phyloP scores from a whole-genome alignment of 2,113 vertebrate species.

The Chunga burmeisteri region DNA sequence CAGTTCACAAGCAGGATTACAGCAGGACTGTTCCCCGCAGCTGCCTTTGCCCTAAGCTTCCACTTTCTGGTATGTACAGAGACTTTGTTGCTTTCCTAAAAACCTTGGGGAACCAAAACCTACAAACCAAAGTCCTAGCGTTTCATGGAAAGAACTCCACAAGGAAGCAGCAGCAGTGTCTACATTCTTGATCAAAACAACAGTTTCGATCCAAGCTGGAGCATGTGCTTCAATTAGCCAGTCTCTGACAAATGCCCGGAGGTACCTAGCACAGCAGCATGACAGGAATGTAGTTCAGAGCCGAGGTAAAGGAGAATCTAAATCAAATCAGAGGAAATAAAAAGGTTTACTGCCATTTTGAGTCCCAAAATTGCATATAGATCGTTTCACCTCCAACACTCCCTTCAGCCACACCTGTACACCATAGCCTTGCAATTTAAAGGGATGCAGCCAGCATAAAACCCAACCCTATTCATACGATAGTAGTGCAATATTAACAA shows the following conservation, averaged over 20 bases:
- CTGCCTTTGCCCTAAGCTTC: not conserved
- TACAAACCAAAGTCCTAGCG: not conserved
- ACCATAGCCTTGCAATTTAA: not conserved
- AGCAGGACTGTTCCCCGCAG: not conserved
- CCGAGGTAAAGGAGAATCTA: constrained; percentile 16
- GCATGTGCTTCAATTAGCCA: not conserved
- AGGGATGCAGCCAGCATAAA: not conserved
- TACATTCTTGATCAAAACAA: not conserved
- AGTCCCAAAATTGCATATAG: not conserved
- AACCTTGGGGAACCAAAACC: not conserved
- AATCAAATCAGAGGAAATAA: constrained; percentile 19
- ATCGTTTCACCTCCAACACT: not conserved
- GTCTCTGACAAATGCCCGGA: not conserved
- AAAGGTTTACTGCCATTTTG: constrained; percentile 28
- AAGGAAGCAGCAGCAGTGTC: not conserved
- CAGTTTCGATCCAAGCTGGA: not conserved
- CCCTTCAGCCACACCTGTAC: not conserved
- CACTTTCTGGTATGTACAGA: not conserved
- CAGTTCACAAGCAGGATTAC: not conserved
- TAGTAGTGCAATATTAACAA: not conserved
- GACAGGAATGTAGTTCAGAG: not conserved
- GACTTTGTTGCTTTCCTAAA: not conserved
- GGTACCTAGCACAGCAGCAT: not conserved
- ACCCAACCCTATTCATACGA: not conserved
- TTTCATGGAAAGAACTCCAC: not conserved